Base-by-base conservation (phyloP, 2,113 vertebrate species). In the Piprites chloris region DNA sequence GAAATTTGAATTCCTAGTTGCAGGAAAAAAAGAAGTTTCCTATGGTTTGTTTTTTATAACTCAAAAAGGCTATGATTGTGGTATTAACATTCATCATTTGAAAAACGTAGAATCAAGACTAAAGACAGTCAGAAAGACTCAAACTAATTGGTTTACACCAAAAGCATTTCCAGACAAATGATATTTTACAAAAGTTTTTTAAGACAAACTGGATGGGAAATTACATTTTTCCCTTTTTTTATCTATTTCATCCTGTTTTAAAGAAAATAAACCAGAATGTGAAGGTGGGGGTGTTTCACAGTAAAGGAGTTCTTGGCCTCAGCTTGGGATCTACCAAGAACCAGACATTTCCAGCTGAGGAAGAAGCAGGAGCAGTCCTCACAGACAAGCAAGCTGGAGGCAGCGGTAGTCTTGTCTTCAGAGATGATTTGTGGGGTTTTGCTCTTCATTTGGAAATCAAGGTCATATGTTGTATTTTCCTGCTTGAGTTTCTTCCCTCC, bases 1-100 rank as follows among this genome's bases (percentile, higher is more conserved):
- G 76, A 96, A 96, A 96, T 94, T 24, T 84, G 92, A 93, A 94
- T 75, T 58, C 86, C 44, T 75, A 63, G 53, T 90, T 91, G 32
- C 63, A 74, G 68, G 46, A 35, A 75, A 81, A 74, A 74, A 68
- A 68, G 2, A 42, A 21, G 44, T 58, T 75, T 74, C 41, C 20
- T 67, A 15, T 23, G 22, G 56, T 0, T 1, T 11, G 13, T 20
- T 65, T n/a, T n/a, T n/a, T n/a, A n/a, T n/a, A n/a, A n/a, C 49
- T 32, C 37, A 32, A 79, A 77, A 74, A 90, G 24, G 30, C 39
- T 77, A n/a, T 0, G 0, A 13, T 37, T 95, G 53, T 71, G 5
- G 30, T 47, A 52, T 85, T 82, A 73, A n/a, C 12, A 62, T 74
- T 90, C 71, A 47, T 50, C 26, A 71, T 78, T 84, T 89, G 56